Evolutionary conservation across 2,888 invertebrate species (phyloP).

Genomic region (Ctenicera cuprea): DNA sequence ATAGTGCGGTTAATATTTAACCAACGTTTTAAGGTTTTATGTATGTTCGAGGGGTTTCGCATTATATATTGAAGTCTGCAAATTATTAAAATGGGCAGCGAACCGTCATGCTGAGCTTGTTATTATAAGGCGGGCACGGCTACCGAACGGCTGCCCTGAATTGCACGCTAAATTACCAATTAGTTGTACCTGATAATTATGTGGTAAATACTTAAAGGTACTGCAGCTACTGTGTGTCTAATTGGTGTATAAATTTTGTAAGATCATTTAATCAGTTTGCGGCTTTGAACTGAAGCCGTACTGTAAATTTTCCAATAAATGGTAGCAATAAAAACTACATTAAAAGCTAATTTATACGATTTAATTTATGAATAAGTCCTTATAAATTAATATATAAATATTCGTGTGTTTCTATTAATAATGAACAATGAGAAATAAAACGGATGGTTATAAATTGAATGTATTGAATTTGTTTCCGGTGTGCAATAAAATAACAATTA

Average conservation of each 20-base stretch:
- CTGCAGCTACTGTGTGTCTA: slow-evolving; percentile 54
- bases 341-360: slow-evolving; percentile 39
- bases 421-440: slow-evolving; percentile 47
- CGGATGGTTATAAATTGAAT: slow-evolving; percentile 30
- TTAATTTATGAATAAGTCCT: slow-evolving; percentile 33
- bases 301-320: slow-evolving; percentile 39
- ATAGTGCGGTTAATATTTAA: neutral
- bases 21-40: neutral
- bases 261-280: slow-evolving; percentile 45
- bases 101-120: slow-evolving; percentile 51
- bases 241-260: slow-evolving; percentile 48
- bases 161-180: slow-evolving; percentile 66
- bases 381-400: slow-evolving; percentile 38
- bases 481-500: slow-evolving; percentile 48
- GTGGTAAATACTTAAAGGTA: slow-evolving; percentile 57
- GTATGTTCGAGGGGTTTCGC: neutral
- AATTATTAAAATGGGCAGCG: slow-evolving; percentile 52
- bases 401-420: slow-evolving; percentile 41
- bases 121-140: slow-evolving; percentile 52
- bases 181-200: slow-evolving; percentile 65
- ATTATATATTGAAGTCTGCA: slow-evolving; percentile 43
- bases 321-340: slow-evolving; percentile 32
- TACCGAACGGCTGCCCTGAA: slow-evolving; percentile 53
- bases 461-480: slow-evolving; percentile 45
- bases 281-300: slow-evolving; percentile 31